These are phyloP conservation scores for Oscheius sp. DNA, from an alignment of 2,888 invertebrate genomes.

Conservation along the genomic window DNA sequence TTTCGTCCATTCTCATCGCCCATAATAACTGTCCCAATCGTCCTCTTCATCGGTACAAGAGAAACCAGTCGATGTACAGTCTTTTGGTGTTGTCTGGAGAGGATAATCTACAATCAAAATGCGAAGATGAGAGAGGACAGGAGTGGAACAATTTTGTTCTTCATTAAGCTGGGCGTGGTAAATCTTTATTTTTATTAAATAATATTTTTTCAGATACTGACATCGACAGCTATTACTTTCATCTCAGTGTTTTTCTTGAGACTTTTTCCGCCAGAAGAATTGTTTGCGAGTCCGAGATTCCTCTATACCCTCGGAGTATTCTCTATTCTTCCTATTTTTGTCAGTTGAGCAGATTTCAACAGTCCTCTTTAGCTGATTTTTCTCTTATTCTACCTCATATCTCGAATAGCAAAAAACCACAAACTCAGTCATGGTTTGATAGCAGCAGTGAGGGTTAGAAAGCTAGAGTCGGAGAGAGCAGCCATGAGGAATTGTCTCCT, in stretches of 20 bases:
- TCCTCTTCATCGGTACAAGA: background rate
- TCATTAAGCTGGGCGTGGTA: constrained; percentile 5
- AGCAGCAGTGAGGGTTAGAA: constrained; percentile 1
- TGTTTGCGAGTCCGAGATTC: background rate
- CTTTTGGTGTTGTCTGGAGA: background rate
- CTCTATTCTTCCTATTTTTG: background rate
- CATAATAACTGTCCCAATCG: background rate
- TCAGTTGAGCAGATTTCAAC: background rate
- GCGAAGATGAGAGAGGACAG: constrained; percentile 14
- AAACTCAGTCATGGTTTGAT: constrained; percentile 7
- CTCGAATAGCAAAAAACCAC: background rate
- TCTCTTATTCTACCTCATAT: background rate
- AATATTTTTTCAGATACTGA: background rate
- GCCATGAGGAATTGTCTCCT: background rate
- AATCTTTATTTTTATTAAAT: background rate
- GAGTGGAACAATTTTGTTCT: background rate
- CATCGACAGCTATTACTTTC: background rate
- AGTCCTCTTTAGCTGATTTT: constrained; percentile 4
- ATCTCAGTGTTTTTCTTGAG: background rate
- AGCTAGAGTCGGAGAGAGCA: constrained; percentile 3
- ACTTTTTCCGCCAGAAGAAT: background rate
- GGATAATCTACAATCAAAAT: constrained; percentile 9
- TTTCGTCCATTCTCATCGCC: constrained; percentile 4
- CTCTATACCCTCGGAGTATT: background rate
- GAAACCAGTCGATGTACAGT: background rate